Evolutionary conservation across 2,888 invertebrate genomes (phyloP), one percentile per base, ranked within the genome.

Genomic region (Drosophila suboccidentalis): DNA sequence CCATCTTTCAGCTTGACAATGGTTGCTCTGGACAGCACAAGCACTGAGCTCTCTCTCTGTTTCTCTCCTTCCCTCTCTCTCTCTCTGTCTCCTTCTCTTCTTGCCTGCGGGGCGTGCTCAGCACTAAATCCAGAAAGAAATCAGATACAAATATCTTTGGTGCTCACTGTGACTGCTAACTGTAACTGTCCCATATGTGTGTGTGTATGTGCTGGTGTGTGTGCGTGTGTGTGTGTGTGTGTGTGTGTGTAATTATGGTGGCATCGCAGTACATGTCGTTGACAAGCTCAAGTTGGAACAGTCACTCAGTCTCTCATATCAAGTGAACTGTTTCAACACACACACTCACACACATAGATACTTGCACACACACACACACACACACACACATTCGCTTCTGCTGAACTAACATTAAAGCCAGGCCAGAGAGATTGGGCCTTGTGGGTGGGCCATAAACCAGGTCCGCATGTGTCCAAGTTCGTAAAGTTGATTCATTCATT

Each of bases 401-500:
- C 41, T 19, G 41, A 50, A 55, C n/a, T 57, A 53, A 53, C 80
- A 74, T 67, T 63, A 73, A 68, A 72, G 60, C 62, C 72, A 76
- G 70, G 53, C 75, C 68, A 57, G 54, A 26, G 63, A 71, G 63
- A 71, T 62, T 49, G 64, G 26, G 17, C n/a, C 49, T 49, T 49
- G 63, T 75, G 75, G 79, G 74, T 64, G 74, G 72, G 59, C 68
- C 84, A 80, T 89, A 89, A 84, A 84, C 64, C 75, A 89, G 79
- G 72, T 75, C 73, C 78, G 72, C 77, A 80, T 89, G 83, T 80
- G 82, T 79, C 72, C 73, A 79, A 86, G 84, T 84, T 75, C 89
- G 87, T 87, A 84, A 84, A 87, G 84, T 89, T 84, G 84, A 89
- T 84, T 84, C 84, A 84, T 89, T 89, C 84, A 84, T 89, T 68